A percentile compares a stretch with the other conserved stretches of the same genome.
Conservation (phyloP, 2,113 vertebrate species). For the Furnarius figulus region DNA sequence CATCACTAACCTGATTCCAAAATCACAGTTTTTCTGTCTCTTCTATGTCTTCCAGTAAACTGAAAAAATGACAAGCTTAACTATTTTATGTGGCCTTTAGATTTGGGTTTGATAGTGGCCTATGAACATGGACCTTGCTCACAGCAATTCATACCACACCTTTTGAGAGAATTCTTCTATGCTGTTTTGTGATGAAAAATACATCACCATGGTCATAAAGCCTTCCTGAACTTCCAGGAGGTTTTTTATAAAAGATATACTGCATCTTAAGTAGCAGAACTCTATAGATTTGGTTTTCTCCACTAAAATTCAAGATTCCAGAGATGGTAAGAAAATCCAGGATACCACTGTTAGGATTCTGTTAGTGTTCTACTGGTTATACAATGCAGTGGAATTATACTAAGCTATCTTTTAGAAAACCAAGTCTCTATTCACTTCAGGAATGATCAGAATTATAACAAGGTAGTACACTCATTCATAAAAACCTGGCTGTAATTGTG, state of each 20-base stretch:
- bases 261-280: not conserved
- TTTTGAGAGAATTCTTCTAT: not conserved
- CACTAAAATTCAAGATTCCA: not conserved
- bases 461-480: not conserved
- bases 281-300: not conserved
- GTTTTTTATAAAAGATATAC: not conserved
- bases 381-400: not conserved
- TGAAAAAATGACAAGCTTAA: not conserved
- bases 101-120: not conserved
- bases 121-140: not conserved
- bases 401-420: not conserved
- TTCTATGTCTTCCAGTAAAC: not conserved
- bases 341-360: not conserved
- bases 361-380: not conserved
- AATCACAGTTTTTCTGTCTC: not conserved
- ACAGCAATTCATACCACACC: not conserved
- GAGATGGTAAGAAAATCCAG: not conserved
- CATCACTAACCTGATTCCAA: not conserved
- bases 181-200: not conserved
- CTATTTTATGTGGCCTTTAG: not conserved
- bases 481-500: not conserved
- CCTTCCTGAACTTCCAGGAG: not conserved
- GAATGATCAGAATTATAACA: conserved; percentile 26
- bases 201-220: not conserved
- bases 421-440: not conserved